Evolutionary conservation across 2,797 vertebrate genomes (phyloP), one percentile per base, ranked within the genome.

Genomic region (Micromesistius poutassou): DNA sequence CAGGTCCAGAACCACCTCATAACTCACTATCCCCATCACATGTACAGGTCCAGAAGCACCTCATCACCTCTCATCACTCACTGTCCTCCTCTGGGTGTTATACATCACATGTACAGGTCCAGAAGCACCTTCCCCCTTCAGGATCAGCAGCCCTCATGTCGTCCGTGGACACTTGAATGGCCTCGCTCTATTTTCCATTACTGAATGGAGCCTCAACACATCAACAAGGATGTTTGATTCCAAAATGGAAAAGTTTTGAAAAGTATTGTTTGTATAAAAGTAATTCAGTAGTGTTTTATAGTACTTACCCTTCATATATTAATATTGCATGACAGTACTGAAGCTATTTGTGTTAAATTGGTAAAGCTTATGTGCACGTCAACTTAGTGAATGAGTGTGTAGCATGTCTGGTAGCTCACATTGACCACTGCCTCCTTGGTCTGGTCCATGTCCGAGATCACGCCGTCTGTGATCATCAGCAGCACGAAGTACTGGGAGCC

Each of bases 371-470:
- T 12, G 28, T 68, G 25, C 62, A 30, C 25, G 62, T 68, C 62
- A 2, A 9, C 62, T 68, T 12, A 10, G 55, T 66, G 14, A 28
- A 28, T 25, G 7, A 66, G 13, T 5, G 46, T 6, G 33, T 6
- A 35, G 33, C 33, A 35, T 6, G 33, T 38, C 36, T 71, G 4
- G 10, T 71, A 30, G 31, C 96, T 96, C 83, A 98, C 97, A 0
- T 94, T 95, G 79, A 98, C 96, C 1, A 97, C 96, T 50, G 96
- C 96, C 86, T 98, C 97, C 92, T 98, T 98, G 79, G 97, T 98
- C 89, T 97, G 96, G 72, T 92, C 94, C 97, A 98, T 98, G 89
- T 97, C 97, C 0, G 97, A 98, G 91, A 98, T 98, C 84, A 97
- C 96, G 0, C 97, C 96, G 0, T 97, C 97, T 0, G 97, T 98